Base-by-base conservation (phyloP, 2,797 vertebrate species). In the Mus spretus region DNA sequence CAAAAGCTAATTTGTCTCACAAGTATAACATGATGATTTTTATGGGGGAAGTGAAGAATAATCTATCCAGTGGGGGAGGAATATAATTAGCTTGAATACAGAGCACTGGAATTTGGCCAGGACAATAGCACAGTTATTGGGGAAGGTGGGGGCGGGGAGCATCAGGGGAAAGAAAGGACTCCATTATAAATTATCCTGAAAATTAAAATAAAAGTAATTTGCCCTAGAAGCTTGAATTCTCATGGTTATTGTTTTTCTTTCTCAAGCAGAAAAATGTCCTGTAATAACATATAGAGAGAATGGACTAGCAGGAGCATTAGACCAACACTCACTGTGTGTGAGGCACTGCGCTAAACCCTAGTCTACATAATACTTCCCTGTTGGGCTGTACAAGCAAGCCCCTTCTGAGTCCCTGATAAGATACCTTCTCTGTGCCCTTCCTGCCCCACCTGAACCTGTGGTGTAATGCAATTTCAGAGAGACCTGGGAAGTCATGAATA, bases 21-120 rank as follows among this genome's bases (percentile, higher is more conserved):
- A 96, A 98, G 97, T 96, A 96, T 44, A 98, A 98, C 97, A 97
- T 97, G 97, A 97, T 98, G 97, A 79, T 97, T 97, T 98, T 98
- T 97, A 96, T 70, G 97, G 97, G 96, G 98, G 97, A 97, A 85
- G 97, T 59, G 96, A 97, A 98, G 96, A 97, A 98, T 97, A 97
- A 98, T 95, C 92, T 97, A 96, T 91, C 96, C 93, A 97, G 81
- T 96, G 96, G 96, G 89, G 97, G 97, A 97, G 97, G 97, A 97
- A 97, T 97, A 50, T 61, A 95, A 97, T 97, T 97, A 97, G 63
- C 87, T 95, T 95, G 81, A 97, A 95, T 86, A 78, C 59, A 91
- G 78, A 94, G 63, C 65, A 88, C 9, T 89, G 78, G 86, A 90
- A 96, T 81, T 93, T 81, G 75, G 74, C 96, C 96, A 97, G 90